These are phyloP conservation scores for Drosophila anceps DNA, from an alignment of 2,888 invertebrate species.

Conservation along the genomic window DNA sequence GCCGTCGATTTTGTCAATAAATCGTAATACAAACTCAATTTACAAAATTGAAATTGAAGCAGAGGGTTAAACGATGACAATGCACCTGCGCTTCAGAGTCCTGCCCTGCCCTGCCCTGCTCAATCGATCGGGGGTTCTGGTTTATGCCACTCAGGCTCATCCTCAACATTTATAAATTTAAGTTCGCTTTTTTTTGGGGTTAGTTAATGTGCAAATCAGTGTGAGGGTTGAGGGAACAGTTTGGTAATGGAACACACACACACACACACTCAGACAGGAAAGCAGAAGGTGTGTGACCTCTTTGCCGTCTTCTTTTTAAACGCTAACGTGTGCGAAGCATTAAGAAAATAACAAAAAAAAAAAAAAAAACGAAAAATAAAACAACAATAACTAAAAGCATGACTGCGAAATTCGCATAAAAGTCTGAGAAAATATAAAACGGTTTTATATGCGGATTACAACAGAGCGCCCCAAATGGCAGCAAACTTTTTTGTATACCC, in stretches of 20 bases:
- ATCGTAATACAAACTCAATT: conserved; percentile 82
- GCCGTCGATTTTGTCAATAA: conserved; percentile 71
- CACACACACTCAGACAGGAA: conserved; percentile 37
- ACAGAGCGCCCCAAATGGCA: conserved; percentile 40
- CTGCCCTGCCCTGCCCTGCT: not conserved
- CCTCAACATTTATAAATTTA: not conserved
- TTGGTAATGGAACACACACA: conserved; percentile 50
- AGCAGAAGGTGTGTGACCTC: conserved; percentile 78
- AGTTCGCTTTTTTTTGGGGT: conserved; percentile 32
- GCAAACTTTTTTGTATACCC: conserved; percentile 31
- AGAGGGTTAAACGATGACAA: conserved; percentile 69
- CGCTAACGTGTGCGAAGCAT: conserved; percentile 72
- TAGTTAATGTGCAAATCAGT: conserved; percentile 51
- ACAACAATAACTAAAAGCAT: conserved; percentile 39
- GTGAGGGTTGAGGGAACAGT: conserved; percentile 45
- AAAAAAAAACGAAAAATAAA: conserved; percentile 3
- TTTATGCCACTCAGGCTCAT: conserved; percentile 21
- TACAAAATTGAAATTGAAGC: conserved; percentile 81
- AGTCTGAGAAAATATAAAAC: conserved; percentile 72
- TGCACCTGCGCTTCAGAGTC: conserved; percentile 52
- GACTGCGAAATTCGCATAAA: conserved; percentile 73
- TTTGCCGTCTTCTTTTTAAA: conserved; percentile 43
- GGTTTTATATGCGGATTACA: conserved; percentile 68
- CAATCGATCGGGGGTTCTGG: conserved; percentile 13
- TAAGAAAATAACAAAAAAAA: conserved; percentile 54